phyloP scores from a whole-genome alignment of 2,113 vertebrate species.

The Erythrolamprus reginae region DNA sequence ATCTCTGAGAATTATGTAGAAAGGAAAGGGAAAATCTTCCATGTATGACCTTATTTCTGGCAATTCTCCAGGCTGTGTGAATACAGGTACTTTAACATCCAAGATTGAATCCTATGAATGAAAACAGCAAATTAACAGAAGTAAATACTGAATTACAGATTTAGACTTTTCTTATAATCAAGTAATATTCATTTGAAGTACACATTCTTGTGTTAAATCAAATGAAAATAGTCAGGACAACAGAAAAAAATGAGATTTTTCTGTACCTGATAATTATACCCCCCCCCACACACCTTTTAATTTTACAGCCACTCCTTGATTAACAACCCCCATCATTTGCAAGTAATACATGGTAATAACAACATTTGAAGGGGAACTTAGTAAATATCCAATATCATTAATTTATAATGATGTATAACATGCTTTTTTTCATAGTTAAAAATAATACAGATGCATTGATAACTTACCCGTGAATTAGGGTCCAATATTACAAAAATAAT shows the following conservation, averaged over 20 bases:
- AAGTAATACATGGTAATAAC: not conserved
- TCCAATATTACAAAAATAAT: slow-evolving; percentile 94
- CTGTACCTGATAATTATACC: not conserved
- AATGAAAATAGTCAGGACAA: not conserved
- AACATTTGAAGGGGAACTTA: not conserved
- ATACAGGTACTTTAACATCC: slow-evolving; percentile 97
- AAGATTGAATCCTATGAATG: slow-evolving; percentile 88
- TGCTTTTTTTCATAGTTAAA: slow-evolving; percentile 1
- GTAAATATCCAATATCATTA: not conserved
- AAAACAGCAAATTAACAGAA: not conserved
- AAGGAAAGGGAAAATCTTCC: slow-evolving; percentile 98
- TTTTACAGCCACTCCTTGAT: not conserved
- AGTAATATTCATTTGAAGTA: not conserved
- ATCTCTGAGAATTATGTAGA: slow-evolving; percentile 92
- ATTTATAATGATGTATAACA: not conserved
- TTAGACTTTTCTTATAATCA: not conserved
- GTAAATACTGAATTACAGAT: not conserved
- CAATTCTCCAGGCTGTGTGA: slow-evolving; percentile 86
- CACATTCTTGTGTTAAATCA: not conserved
- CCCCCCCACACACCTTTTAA: not conserved
- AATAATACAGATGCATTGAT: not conserved
- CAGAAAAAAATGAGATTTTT: not conserved
- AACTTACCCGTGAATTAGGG: slow-evolving; percentile 89
- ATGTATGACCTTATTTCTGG: slow-evolving; percentile 96
- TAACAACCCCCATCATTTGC: not conserved